Evolutionary conservation across 1,140 invertebrate genomes (phyloP).

Genomic region (Trachymyrmex septentrionalis): DNA sequence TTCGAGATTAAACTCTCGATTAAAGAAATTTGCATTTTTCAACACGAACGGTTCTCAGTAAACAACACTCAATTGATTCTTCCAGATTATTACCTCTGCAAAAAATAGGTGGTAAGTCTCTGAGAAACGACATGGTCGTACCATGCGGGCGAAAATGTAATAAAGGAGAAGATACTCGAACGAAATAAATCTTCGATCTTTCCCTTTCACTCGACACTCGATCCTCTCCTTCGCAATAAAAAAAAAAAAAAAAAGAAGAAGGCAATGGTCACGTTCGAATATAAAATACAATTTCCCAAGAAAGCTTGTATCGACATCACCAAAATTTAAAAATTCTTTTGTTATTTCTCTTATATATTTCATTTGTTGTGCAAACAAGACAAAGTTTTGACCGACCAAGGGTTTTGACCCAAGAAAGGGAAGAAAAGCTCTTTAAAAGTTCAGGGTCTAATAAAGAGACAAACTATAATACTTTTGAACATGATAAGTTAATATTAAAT

Average conservation of each 20-base stretch:
- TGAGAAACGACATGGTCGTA: slow-evolving; percentile 37
- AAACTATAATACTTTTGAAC: slow-evolving; percentile 7
- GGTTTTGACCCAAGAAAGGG: background rate
- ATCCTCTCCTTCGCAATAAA: slow-evolving; percentile 2
- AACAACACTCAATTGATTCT: slow-evolving; percentile 49
- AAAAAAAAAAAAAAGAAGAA: slow-evolving; percentile 24
- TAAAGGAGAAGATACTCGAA: slow-evolving; percentile 45
- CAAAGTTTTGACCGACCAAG: background rate
- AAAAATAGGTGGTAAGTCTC: slow-evolving; percentile 28
- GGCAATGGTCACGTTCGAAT: slow-evolving; percentile 10
- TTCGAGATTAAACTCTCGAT: background rate
- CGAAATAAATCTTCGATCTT: slow-evolving; percentile 61
- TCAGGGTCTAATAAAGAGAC: background rate
- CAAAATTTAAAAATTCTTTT: slow-evolving; percentile 26
- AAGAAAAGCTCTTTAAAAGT: background rate
- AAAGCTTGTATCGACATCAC: slow-evolving; percentile 17
- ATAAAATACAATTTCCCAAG: slow-evolving; percentile 4
- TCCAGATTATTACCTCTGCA: slow-evolving; percentile 40
- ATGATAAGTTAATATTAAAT: background rate
- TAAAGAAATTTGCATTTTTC: slow-evolving; percentile 20
- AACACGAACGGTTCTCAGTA: slow-evolving; percentile 49
- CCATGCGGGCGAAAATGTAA: slow-evolving; percentile 58
- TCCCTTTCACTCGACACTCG: slow-evolving; percentile 24
- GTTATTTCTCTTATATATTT: slow-evolving; percentile 7
- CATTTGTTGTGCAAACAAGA: background rate